Base-by-base conservation (phyloP, 2,888 invertebrate species). In the Spilarctia lutea region DNA sequence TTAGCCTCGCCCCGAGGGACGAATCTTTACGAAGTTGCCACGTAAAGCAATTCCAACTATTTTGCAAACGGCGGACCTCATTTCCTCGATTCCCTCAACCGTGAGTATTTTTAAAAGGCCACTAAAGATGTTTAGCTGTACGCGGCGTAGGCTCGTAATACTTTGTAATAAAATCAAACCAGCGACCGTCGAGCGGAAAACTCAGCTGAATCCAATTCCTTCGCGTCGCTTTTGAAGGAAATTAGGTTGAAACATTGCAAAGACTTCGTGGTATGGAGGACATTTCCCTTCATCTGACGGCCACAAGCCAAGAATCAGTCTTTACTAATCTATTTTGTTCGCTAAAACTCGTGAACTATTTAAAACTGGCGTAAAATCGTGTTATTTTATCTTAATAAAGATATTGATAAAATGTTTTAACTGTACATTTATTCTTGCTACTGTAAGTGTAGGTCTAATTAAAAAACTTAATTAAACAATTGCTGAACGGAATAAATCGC, bases 191-290 rank as follows among this genome's bases (percentile, higher is more conserved):
- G 80, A 78, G 82, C 85, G 87, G 89, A 83, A 88, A 87, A 87
- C 80, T 85, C 78, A 84, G 73, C 79, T 78, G 84, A 90, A 90
- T 90, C 85, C 87, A 87, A 87, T 90, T 88, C 85, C 80, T 84
- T 79, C 82, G 84, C 84, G 83, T 78, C 82, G 87, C 85, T 85
- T 86, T 81, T 78, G 75, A 79, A 86, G 87, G 87, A 89, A 89
- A 89, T 89, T 88, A 85, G 82, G 84, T 88, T 85, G 84, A 82
- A 85, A 81, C 78, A 83, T 84, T 83, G 78, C 82, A 72, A 79
- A 78, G 71, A 79, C 80, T 77, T 81, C 80, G 68, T 75, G 74
- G 73, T 42, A 33, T 30, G 68, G 74, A 76, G 65, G 74, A 52
- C 60, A 66, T 66, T 39, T 20, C 70, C 79, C 77, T 80, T 81